These are phyloP conservation scores for Coecobrya sp. DNA, from an alignment of 2,888 invertebrate species.

Conservation along the genomic window DNA sequence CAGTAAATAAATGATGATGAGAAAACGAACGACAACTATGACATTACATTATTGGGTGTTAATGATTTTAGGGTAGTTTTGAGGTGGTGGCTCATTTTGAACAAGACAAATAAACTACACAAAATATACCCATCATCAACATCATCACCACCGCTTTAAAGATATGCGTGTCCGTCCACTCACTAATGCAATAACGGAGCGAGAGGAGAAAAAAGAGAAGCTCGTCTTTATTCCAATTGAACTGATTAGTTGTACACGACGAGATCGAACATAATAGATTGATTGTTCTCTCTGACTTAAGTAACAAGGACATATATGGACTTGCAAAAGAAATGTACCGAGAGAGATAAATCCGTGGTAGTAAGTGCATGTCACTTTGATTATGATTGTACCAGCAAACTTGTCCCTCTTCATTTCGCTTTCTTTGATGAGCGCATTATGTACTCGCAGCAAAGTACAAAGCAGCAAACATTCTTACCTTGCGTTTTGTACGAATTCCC, in stretches of 20 bases:
- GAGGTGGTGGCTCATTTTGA: constrained; percentile 66
- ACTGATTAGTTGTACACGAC: constrained; percentile 82
- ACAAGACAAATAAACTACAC: constrained; percentile 58
- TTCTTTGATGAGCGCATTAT: constrained; percentile 59
- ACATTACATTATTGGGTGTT: constrained; percentile 66
- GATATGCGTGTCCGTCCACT: constrained; percentile 20
- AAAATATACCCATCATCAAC: background rate
- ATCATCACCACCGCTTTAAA: background rate
- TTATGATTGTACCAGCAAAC: constrained; percentile 75
- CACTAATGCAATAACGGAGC: background rate
- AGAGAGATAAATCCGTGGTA: constrained; percentile 78
- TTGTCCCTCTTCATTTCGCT: constrained; percentile 69
- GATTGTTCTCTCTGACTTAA: constrained; percentile 78
- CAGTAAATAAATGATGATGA: constrained; percentile 21
- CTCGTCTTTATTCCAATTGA: constrained; percentile 80
- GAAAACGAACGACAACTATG: background rate
- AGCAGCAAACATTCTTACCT: constrained; percentile 17
- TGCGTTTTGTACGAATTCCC: constrained; percentile 30
- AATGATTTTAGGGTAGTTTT: constrained; percentile 72
- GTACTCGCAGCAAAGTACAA: background rate
- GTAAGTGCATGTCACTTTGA: constrained; percentile 82
- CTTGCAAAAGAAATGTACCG: constrained; percentile 83
- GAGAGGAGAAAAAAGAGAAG: background rate
- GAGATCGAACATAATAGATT: constrained; percentile 75
- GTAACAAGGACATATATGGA: constrained; percentile 83